These are phyloP conservation scores for Antechinus flavipes DNA, from an alignment of 2,113 vertebrate genomes.

Conservation along the genomic window DNA sequence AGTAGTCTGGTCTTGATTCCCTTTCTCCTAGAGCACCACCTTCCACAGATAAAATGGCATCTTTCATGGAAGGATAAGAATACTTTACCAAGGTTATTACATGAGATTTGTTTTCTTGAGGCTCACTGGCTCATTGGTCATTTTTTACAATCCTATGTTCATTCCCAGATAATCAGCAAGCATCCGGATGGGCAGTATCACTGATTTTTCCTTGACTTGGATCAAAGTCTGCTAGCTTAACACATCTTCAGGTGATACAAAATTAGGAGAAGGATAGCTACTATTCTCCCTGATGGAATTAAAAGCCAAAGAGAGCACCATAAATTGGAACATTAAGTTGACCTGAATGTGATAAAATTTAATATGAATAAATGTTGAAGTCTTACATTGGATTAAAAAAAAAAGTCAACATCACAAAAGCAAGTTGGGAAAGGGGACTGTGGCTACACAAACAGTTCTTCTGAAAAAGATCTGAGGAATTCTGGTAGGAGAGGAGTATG, in stretches of 20 bases:
- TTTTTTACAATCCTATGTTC: not conserved
- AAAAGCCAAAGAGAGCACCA: not conserved
- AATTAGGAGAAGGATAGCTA: not conserved
- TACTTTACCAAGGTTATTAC: not conserved
- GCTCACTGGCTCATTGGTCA: not conserved
- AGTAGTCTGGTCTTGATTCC: not conserved
- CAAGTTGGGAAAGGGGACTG: not conserved
- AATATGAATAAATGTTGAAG: not conserved
- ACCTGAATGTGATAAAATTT: not conserved
- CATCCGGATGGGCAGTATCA: not conserved
- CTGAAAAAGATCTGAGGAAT: not conserved
- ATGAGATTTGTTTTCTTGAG: not conserved
- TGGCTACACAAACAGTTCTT: not conserved
- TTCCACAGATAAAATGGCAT: not conserved
- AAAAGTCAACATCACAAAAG: not conserved
- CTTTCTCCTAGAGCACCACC: not conserved
- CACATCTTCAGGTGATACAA: not conserved
- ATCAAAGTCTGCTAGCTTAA: not conserved
- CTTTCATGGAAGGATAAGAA: not conserved
- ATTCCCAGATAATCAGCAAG: not conserved
- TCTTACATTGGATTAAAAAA: not conserved
- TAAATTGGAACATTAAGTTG: not conserved
- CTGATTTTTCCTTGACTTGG: not conserved
- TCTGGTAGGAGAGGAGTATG: not conserved
- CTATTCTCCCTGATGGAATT: not conserved